These are phyloP conservation scores for Hymenopus coronatus DNA, from an alignment of 2,888 invertebrate genomes.

Conservation along the genomic window DNA sequence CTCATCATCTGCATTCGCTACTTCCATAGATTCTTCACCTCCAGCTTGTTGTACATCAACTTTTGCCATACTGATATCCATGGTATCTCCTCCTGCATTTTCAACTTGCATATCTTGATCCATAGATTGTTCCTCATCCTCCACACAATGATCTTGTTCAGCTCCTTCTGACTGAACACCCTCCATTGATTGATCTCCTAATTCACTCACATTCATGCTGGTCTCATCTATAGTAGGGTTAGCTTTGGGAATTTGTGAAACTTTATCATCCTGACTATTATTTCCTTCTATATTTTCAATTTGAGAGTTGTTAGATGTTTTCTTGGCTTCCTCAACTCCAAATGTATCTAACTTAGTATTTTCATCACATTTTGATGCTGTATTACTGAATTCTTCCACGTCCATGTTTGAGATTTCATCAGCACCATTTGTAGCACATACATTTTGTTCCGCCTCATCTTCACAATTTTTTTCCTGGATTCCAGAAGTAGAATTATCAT, in stretches of 20 bases:
- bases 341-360: background rate
- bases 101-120: constrained; percentile 12
- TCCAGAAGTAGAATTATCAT: background rate
- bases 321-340: background rate
- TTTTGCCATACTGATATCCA: constrained; percentile 5
- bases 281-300: background rate
- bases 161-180: background rate
- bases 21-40: constrained; percentile 25
- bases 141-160: background rate
- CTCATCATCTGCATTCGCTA: constrained; percentile 12
- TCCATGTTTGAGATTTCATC: background rate
- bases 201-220: constrained; percentile 3
- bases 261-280: background rate
- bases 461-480: background rate
- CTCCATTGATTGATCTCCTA: background rate
- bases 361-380: background rate
- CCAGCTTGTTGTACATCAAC: background rate
- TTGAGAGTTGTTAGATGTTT: background rate
- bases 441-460: background rate
- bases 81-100: background rate
- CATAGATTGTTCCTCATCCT: background rate
- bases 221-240: background rate
- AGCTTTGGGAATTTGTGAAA: background rate
- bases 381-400: background rate
- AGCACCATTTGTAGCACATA: background rate